These are phyloP conservation scores for Leucophora obtusa DNA, from an alignment of 2,888 invertebrate genomes.

Conservation along the genomic window DNA sequence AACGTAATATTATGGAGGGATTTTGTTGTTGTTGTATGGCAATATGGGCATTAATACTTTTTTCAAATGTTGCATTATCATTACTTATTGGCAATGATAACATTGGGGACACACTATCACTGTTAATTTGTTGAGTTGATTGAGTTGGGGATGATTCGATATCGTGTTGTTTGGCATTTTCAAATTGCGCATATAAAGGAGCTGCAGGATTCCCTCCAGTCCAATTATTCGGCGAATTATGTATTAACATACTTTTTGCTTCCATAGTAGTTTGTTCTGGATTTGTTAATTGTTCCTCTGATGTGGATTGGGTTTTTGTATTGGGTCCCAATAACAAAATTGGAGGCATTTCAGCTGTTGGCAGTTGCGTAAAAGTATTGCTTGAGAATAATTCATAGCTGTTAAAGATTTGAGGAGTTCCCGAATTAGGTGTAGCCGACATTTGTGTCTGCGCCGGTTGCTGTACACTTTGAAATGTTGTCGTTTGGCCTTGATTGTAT, in stretches of 20 bases:
- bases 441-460: slow-evolving; percentile 65
- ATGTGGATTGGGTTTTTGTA: slow-evolving; percentile 29
- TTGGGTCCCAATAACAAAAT: slow-evolving; percentile 48
- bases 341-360: slow-evolving; percentile 69
- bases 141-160: slow-evolving; percentile 2
- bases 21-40: slow-evolving; percentile 50
- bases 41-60: slow-evolving; percentile 33
- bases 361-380: slow-evolving; percentile 70
- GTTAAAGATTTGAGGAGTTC: slow-evolving; percentile 68
- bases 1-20: slow-evolving; percentile 36
- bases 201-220: slow-evolving; percentile 24
- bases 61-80: slow-evolving; percentile 39
- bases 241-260: slow-evolving; percentile 25
- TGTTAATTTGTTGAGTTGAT: not conserved
- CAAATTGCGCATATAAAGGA: slow-evolving; percentile 43
- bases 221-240: slow-evolving; percentile 72
- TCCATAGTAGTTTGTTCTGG: slow-evolving; percentile 28
- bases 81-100: not conserved
- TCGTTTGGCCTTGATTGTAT: slow-evolving; percentile 31
- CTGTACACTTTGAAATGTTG: slow-evolving; percentile 61
- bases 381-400: slow-evolving; percentile 77
- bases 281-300: slow-evolving; percentile 40
- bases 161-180: slow-evolving; percentile 23
- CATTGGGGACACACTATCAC: not conserved
- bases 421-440: slow-evolving; percentile 17